Evolutionary conservation across 2,113 vertebrate species (phyloP), one percentile per base, ranked within the genome.

Genomic region (Rhinoderma darwinii): DNA sequence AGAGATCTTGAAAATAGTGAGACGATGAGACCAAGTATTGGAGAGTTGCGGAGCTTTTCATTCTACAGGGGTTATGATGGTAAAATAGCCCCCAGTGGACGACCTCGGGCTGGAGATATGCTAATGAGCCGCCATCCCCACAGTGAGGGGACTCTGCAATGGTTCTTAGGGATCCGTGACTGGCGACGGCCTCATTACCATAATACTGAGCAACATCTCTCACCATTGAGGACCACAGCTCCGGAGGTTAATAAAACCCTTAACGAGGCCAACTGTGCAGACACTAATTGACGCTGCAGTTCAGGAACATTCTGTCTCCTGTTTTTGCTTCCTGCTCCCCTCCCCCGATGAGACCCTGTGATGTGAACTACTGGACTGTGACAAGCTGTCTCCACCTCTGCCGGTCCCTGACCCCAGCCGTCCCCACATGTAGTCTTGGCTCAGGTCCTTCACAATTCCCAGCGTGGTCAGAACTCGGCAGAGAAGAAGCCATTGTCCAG

Each of bases 301-400:
- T 56, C 39, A 25, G 50, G 47, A 78, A 56, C 76, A 56, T 79
- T 79, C 50, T 35, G 50, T 9, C 10, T 56, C 12, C n/a, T 78
- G 74, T 50, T 50, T 77, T 27, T 41, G 37, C 70, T 66, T 74
- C 72, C 72, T 43, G 72, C 20, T 51, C 11, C 27, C 74, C 43
- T 50, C 27, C 27, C 76, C 50, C 50, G 18, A 18, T 18, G 32
- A 79, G 76, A 50, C 25, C 43, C 20, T 77, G 43, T 77, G 74
- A 78, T 78, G 75, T 77, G 44, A 78, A 51, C 47, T 20, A 37
- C 47, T 54, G 76, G 76, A 20, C 76, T 35, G 47, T 79, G 76
- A 56, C n/a, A 25, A 30, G 30, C 47, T 3, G 25, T 10, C 70
- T n/a, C 70, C 18, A 20, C 30, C 66, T 32, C 25, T 0, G 73